phyloP scores from a whole-genome alignment of 1,140 invertebrate genomes.

The Leptopilina clavipes region DNA sequence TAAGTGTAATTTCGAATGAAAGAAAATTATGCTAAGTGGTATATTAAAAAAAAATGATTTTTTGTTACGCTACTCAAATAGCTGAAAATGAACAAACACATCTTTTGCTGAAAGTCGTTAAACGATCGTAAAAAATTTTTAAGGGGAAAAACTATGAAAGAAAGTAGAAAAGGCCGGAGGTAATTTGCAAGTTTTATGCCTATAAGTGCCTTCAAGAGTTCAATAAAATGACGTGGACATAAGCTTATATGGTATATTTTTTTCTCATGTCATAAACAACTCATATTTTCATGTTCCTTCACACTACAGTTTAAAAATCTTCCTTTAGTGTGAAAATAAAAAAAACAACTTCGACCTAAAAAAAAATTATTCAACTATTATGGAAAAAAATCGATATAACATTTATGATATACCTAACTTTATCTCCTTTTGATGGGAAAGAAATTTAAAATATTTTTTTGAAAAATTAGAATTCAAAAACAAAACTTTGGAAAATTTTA shows the following conservation, averaged over 20 bases:
- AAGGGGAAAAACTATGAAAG: constrained; percentile 10
- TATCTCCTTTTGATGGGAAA: too few species aligned
- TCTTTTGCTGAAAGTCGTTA: constrained; percentile 12
- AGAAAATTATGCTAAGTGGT: not conserved
- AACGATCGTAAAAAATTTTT: constrained; percentile 3
- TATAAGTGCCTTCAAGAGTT: constrained; percentile 1
- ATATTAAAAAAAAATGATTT: too few species aligned
- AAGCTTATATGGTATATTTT: not conserved
- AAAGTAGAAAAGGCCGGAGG: constrained; percentile 17
- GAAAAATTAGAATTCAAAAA: too few species aligned
- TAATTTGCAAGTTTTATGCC: constrained; percentile 20
- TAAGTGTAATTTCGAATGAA: not conserved
- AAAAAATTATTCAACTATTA: not conserved
- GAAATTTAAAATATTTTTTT: too few species aligned
- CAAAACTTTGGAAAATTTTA: too few species aligned
- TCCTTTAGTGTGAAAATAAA: not conserved
- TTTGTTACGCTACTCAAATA: not conserved
- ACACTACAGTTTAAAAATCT: not conserved
- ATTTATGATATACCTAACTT: too few species aligned
- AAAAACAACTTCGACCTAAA: not conserved
- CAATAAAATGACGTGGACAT: constrained; percentile 19
- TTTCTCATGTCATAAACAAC: constrained; percentile 10
- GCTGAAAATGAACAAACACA: not conserved
- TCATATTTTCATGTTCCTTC: not conserved
- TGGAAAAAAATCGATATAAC: not conserved